Evolutionary conservation across 1,140 invertebrate species (phyloP).

Genomic region (Papilio aristodemus): DNA sequence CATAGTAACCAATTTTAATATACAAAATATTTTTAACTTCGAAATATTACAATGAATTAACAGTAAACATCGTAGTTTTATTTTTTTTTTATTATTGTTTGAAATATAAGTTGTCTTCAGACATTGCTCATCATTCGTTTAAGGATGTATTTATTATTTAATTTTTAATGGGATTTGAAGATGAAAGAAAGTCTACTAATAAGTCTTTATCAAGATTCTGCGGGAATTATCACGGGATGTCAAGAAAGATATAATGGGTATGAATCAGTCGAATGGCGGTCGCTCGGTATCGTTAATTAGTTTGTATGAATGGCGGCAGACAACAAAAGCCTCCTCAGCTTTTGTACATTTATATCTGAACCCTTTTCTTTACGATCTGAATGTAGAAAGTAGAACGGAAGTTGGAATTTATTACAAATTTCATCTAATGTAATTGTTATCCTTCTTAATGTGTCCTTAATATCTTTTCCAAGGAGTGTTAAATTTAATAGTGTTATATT

Average conservation of each 20-base stretch:
- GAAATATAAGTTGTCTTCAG: no score
- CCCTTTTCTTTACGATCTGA: slow-evolving; percentile 16
- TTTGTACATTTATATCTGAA: slow-evolving; percentile 18
- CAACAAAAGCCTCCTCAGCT: slow-evolving; percentile 17
- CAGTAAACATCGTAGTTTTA: no score
- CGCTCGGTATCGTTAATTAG: slow-evolving; percentile 19
- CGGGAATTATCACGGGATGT: neutral
- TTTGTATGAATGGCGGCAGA: slow-evolving; percentile 17
- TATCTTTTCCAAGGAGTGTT: neutral
- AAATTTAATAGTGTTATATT: no score
- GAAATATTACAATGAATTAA: no score
- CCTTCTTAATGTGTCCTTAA: neutral
- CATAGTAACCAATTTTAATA: no score
- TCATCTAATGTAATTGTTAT: neutral
- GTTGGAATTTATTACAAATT: slow-evolving; percentile 18
- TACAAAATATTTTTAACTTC: no score
- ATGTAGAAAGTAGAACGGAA: neutral
- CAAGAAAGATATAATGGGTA: slow-evolving; percentile 15
- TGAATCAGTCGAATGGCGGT: slow-evolving; percentile 12
- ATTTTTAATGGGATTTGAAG: slow-evolving; percentile 6
- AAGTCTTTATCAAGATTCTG: slow-evolving; percentile 9
- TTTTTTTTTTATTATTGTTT: no score
- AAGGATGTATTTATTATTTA: neutral
- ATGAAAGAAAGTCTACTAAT: slow-evolving; percentile 7
- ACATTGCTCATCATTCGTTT: neutral